Evolutionary conservation across 2,888 invertebrate species (phyloP).

Genomic region (Leptopilina drosophilae): DNA sequence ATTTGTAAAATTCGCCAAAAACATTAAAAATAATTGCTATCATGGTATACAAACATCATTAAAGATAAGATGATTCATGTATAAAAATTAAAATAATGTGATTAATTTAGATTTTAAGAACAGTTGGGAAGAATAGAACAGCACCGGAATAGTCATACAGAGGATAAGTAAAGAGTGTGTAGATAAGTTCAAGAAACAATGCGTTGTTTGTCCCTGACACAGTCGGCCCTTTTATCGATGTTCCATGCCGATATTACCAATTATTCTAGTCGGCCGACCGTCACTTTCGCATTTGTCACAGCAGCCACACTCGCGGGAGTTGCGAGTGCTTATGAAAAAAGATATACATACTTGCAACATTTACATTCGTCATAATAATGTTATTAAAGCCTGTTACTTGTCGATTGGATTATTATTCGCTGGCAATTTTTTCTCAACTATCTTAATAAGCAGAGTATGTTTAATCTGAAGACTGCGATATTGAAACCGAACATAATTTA

Average conservation of each 20-base stretch:
- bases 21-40: too few relatives aligned
- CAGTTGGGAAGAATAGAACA: too few relatives aligned
- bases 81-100: too few relatives aligned
- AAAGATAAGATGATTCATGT: too few relatives aligned
- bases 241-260: constrained; percentile 49
- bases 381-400: constrained; percentile 26
- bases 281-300: constrained; percentile 44
- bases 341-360: constrained; percentile 11
- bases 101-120: too few relatives aligned
- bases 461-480: not conserved
- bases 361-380: constrained; percentile 26
- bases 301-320: not conserved
- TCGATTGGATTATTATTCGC: constrained; percentile 11
- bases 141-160: too few relatives aligned
- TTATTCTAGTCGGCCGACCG: constrained; percentile 47
- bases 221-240: constrained; percentile 53
- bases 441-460: not conserved
- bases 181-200: constrained; percentile 39
- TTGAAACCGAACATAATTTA: not conserved
- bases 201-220: constrained; percentile 59
- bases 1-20: too few relatives aligned
- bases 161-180: constrained; percentile 14
- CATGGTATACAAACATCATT: too few relatives aligned
- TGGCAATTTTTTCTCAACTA: not conserved
- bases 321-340: constrained; percentile 6